Conservation (phyloP, 2,888 invertebrate species). For the Megastigmus dorsalis region DNA sequence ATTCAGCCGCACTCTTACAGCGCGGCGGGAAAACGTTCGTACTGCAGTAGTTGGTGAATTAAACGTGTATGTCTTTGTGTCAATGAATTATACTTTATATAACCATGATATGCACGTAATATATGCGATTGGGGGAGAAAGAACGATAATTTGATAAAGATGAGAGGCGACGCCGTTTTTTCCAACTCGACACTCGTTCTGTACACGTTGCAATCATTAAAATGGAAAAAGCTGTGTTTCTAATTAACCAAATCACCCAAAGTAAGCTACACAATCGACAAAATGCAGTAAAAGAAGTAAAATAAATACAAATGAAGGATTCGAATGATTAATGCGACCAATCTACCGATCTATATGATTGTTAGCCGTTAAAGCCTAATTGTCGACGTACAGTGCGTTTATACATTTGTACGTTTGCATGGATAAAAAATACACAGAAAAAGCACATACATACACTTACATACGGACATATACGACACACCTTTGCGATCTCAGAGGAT, state of each 20-base stretch:
- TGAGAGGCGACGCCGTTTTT: too few relatives aligned
- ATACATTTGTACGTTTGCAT: constrained; percentile 66
- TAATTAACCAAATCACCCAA: too few relatives aligned
- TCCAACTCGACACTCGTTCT: background rate
- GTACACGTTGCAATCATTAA: background rate
- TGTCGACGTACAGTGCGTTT: constrained; percentile 60
- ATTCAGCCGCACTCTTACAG: background rate
- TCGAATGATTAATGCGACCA: constrained; percentile 23
- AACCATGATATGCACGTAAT: background rate
- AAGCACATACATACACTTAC: constrained; percentile 12
- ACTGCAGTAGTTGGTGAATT: background rate
- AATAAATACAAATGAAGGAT: constrained; percentile 1
- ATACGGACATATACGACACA: background rate
- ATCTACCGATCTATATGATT: constrained; percentile 23
- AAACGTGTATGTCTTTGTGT: constrained; percentile 15
- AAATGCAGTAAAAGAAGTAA: background rate
- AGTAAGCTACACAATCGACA: background rate
- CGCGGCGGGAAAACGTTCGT: too few relatives aligned
- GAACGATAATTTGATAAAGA: background rate
- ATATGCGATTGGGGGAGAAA: background rate
- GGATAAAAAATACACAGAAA: constrained; percentile 32
- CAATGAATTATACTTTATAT: background rate
- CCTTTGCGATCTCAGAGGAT: constrained; percentile 52
- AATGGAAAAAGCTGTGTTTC: too few relatives aligned
- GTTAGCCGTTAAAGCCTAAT: constrained; percentile 45